Evolutionary conservation across 2,113 vertebrate species (phyloP).

Genomic region (Leptobrachium ailaonicum): DNA sequence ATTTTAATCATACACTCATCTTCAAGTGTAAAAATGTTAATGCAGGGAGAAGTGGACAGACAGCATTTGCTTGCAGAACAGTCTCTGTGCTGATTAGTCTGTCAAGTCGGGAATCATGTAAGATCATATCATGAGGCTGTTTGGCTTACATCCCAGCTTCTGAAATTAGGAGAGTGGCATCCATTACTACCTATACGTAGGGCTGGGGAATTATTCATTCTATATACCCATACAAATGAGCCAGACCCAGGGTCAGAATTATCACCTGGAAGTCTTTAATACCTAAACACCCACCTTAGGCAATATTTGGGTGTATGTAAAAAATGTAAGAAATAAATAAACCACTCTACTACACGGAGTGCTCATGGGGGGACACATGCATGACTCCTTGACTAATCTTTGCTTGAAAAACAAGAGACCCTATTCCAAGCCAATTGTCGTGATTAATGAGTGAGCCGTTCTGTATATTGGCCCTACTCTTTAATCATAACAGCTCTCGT

Average conservation of each 20-base stretch:
- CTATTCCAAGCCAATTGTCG: no score
- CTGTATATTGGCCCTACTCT: no score
- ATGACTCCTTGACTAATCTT: no score
- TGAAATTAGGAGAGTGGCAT: slow-evolving; percentile 8
- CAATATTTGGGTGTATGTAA: no score
- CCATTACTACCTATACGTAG: background rate
- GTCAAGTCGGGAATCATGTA: slow-evolving; percentile 35
- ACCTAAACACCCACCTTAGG: no score
- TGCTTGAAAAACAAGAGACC: no score
- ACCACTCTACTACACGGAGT: no score
- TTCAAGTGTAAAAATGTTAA: slow-evolving; percentile 38
- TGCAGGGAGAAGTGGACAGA: slow-evolving; percentile 19
- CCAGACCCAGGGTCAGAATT: slow-evolving; percentile 15
- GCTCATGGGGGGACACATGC: no score
- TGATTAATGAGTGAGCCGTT: no score
- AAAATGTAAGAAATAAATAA: no score
- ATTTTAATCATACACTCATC: slow-evolving; percentile 28
- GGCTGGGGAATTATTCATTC: slow-evolving; percentile 18
- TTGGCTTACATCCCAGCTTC: slow-evolving; percentile 11
- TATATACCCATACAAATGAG: background rate
- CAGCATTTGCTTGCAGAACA: slow-evolving; percentile 12
- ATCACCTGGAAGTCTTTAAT: background rate
- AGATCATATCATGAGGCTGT: slow-evolving; percentile 12
- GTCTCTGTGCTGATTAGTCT: slow-evolving; percentile 8
- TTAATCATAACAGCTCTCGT: no score